Base-by-base conservation (phyloP, 2,113 vertebrate genomes). In the Myxocyprinus asiaticus region DNA sequence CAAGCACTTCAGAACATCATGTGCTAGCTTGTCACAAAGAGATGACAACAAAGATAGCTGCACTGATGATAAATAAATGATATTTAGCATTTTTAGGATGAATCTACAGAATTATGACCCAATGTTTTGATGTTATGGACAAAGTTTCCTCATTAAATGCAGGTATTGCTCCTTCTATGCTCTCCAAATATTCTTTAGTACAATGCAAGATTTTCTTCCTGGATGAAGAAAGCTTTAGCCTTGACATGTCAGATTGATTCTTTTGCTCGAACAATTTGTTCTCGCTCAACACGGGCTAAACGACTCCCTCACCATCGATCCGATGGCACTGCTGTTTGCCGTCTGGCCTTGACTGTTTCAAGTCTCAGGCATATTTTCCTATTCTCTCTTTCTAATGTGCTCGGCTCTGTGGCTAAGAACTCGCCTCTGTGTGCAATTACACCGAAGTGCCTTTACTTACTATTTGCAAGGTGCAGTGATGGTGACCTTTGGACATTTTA, bases 401-500 rank as follows among this genome's bases (percentile, higher is more conserved):
- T 62, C 69, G 22, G 53, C 74, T 75, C 65, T 42, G 43, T 7
- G 47, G 66, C 50, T 59, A 63, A 67, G 43, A 76, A 79, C 62
- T 33, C 22, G 22, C 22, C 1, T 33, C 22, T 33, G 22, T 33
- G 65, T 45, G 43, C 43, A 79, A 77, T 79, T 81, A 71, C 48
- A 75, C 65, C 22, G 48, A 66, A 65, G 62, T 70, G 76, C 43
- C 77, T 82, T 79, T 72, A 81, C 73, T 55, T 66, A 73, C 45
- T 68, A 72, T 78, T 80, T 67, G 11, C 58, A 33, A 33, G 22
- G 22, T 33, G 22, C 61, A 76, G 72, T 62, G 67, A 70, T 77
- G 51, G 77, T 58, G 77, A 83, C 78, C 79, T 65, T 84, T 87
- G 62, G 53, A 76, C 78, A 74, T 83, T 80, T 83, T 78, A 80